Percentiles rank a stretch among this genome's conserved stretches.
Conservation (phyloP, 2,113 vertebrate genomes). For the Strix uralensis region DNA sequence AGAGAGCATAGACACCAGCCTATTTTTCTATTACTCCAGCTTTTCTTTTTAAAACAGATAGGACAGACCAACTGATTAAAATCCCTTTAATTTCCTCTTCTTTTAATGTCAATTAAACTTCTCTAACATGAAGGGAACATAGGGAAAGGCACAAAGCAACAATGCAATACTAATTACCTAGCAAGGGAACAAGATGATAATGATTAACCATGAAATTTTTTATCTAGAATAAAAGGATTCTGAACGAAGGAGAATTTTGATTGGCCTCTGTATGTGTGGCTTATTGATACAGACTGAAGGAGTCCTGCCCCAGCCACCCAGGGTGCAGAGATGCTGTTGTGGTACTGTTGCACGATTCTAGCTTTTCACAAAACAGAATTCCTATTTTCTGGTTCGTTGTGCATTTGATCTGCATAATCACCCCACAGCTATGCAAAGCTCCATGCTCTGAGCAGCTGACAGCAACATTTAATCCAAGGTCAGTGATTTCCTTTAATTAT, state of each 20-base stretch:
- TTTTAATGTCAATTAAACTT: conserved; percentile 65
- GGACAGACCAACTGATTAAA: conserved; percentile 61
- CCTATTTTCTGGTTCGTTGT: conserved; percentile 37
- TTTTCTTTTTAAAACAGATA: conserved; percentile 54
- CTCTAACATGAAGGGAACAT: conserved; percentile 58
- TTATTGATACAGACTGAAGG: not conserved
- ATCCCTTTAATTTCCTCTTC: conserved; percentile 60
- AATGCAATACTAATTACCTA: conserved; percentile 71
- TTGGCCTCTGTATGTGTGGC: not conserved
- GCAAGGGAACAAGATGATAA: conserved; percentile 66
- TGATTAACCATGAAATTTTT: conserved; percentile 60
- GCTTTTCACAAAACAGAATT: not conserved
- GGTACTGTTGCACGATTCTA: not conserved
- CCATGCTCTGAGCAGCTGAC: not conserved
- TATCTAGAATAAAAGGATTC: conserved; percentile 39
- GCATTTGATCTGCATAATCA: conserved; percentile 23
- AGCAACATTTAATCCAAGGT: conserved; percentile 38
- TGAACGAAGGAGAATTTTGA: not conserved
- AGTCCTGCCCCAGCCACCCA: not conserved
- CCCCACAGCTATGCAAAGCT: not conserved
- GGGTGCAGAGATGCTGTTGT: not conserved
- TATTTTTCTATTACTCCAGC: conserved; percentile 48
- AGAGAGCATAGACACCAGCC: conserved; percentile 28
- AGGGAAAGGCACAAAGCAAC: conserved; percentile 52
- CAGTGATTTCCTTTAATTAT: conserved; percentile 48